These are phyloP conservation scores for Protobothrops mucrosquamatus DNA, from an alignment of 2,113 vertebrate genomes.

Conservation along the genomic window DNA sequence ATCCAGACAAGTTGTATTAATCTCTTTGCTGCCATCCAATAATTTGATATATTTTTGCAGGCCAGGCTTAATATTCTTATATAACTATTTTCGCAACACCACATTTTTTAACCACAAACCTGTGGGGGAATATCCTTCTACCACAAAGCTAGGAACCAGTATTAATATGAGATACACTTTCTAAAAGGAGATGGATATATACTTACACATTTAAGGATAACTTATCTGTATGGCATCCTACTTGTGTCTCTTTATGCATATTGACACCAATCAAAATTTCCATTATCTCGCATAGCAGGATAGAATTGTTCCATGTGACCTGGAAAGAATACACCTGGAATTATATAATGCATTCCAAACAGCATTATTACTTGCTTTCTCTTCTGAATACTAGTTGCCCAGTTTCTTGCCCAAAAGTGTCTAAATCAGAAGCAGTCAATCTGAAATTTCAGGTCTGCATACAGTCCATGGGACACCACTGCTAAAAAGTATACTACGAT, in stretches of 20 bases:
- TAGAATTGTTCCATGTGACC: not conserved
- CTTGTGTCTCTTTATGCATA: not conserved
- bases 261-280: not conserved
- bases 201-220: no score
- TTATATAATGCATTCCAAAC: not conserved
- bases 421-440: not conserved
- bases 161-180: not conserved
- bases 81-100: no score
- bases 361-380: not conserved
- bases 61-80: no score
- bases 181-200: not conserved
- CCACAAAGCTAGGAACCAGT: not conserved
- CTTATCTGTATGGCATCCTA: not conserved
- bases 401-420: not conserved
- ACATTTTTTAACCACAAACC: no score
- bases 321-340: not conserved
- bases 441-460: not conserved
- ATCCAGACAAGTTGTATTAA: no score
- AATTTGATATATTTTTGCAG: no score
- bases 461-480: no score
- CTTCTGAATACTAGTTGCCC: not conserved
- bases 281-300: not conserved
- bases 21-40: no score
- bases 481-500: no score
- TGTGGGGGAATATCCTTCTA: not conserved